phyloP scores from a whole-genome alignment of 2,797 vertebrate genomes.

The Gadopsis marmoratus region DNA sequence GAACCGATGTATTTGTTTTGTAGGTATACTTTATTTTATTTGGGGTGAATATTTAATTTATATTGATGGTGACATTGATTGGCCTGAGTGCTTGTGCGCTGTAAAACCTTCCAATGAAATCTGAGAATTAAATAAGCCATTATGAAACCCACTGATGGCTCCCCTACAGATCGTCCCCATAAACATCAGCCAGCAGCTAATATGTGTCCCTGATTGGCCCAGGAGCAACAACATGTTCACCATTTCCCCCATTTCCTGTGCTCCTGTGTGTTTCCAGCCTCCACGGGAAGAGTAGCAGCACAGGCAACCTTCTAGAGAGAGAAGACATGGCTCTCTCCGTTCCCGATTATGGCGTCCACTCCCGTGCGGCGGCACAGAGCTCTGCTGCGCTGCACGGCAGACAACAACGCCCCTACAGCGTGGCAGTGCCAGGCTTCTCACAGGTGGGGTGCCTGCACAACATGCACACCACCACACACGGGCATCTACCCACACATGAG shows the following conservation, averaged over 20 bases:
- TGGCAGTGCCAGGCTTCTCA: slow-evolving; percentile 91
- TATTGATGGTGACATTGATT: not conserved
- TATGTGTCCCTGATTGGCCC: not conserved
- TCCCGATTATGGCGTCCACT: slow-evolving; percentile 87
- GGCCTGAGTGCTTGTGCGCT: not conserved
- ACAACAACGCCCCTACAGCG: slow-evolving; percentile 93
- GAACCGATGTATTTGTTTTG: not conserved
- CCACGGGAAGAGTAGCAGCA: slow-evolving; percentile 96
- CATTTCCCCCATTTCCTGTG: not conserved
- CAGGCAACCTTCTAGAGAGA: slow-evolving; percentile 95
- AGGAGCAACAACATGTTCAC: not conserved
- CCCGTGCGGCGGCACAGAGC: slow-evolving; percentile 85
- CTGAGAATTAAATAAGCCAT: not conserved
- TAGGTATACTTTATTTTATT: not conserved
- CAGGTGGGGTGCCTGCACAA: slow-evolving; percentile 85
- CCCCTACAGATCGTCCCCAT: not conserved
- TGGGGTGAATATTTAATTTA: not conserved
- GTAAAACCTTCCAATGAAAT: not conserved
- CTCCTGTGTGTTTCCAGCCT: slow-evolving; percentile 82
- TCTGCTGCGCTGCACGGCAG: slow-evolving; percentile 73
- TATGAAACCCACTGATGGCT: not conserved
- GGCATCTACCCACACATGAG: slow-evolving; percentile 7
- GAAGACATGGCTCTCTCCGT: slow-evolving; percentile 88
- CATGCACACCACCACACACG: slow-evolving; percentile 17
- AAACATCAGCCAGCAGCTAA: not conserved